A percentile compares a stretch with the other conserved stretches of the same genome.
Conservation (phyloP, 2,113 vertebrate genomes). For the Oryzias woworae region DNA sequence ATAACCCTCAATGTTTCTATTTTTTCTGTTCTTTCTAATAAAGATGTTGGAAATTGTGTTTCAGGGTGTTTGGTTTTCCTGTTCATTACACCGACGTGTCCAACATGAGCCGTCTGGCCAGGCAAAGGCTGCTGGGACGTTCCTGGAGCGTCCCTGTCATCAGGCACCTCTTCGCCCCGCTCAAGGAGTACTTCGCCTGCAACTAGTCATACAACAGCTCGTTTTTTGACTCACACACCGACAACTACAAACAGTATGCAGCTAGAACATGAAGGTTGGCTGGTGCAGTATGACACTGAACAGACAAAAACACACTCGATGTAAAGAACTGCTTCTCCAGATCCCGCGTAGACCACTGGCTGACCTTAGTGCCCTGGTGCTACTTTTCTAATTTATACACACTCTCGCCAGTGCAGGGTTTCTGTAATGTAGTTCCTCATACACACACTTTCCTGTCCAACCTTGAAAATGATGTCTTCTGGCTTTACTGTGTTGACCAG, state of each 20-base stretch:
- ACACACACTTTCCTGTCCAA: conserved; percentile 51
- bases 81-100: conserved; percentile 99
- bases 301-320: conserved; percentile 35
- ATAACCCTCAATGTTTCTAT: too few relatives aligned
- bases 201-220: conserved; percentile 77
- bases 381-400: conserved; percentile 53
- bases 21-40: too few relatives aligned
- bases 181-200: conserved; percentile 99
- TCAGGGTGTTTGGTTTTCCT: conserved; percentile 94
- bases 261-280: conserved; percentile 64
- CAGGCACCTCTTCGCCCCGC: conserved; percentile 96
- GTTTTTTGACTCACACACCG: conserved; percentile 22
- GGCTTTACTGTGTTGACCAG: conserved; percentile 51
- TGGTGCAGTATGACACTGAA: conserved; percentile 42
- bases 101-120: conserved; percentile 98
- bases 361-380: conserved; percentile 70
- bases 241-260: conserved; percentile 38
- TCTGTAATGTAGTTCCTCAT: conserved; percentile 42
- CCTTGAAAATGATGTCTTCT: conserved; percentile 66
- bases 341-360: conserved; percentile 58
- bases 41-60: conserved; percentile 1
- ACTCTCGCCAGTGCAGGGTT: conserved; percentile 32
- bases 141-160: conserved; percentile 99
- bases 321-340: conserved; percentile 63
- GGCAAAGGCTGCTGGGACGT: conserved; percentile 95